Evolutionary conservation across 1,140 invertebrate genomes (phyloP).

Genomic region (Calosoma granatense): DNA sequence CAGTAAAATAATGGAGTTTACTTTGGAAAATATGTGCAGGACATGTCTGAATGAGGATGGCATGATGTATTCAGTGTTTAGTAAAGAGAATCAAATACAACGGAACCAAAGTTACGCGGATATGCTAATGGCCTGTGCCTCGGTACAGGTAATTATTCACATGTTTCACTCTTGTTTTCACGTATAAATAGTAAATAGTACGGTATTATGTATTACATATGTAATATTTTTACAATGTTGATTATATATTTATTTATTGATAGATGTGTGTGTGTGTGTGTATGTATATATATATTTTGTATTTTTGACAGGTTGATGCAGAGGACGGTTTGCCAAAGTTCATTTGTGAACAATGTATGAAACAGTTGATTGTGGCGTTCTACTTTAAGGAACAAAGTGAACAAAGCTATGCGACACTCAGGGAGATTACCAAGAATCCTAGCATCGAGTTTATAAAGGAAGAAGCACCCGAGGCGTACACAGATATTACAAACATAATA

Average conservation of each 20-base stretch:
- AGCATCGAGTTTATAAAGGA: not conserved
- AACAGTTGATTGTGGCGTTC: not conserved
- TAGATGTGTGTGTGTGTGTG: too few species aligned
- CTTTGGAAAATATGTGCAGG: not conserved
- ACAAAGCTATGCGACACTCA: not conserved
- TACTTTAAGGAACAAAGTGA: not conserved
- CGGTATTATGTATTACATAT: not conserved
- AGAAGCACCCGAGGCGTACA: not conserved
- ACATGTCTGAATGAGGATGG: not conserved
- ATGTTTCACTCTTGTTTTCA: not conserved
- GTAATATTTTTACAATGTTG: not conserved
- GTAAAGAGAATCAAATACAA: not conserved
- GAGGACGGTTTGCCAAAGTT: not conserved
- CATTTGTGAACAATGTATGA: not conserved
- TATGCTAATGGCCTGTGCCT: constrained; percentile 1
- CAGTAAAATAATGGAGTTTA: not conserved
- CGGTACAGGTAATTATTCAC: not conserved
- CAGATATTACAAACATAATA: not conserved
- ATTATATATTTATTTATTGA: too few species aligned
- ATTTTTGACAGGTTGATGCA: not conserved
- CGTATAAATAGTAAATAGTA: not conserved
- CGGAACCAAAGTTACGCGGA: not conserved
- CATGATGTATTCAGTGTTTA: not conserved
- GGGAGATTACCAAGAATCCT: constrained; percentile 4
- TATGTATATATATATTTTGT: too few species aligned